Evolutionary conservation across 2,888 invertebrate species (phyloP), one percentile per base, ranked within the genome.

Genomic region (Zeuzera pyrina): DNA sequence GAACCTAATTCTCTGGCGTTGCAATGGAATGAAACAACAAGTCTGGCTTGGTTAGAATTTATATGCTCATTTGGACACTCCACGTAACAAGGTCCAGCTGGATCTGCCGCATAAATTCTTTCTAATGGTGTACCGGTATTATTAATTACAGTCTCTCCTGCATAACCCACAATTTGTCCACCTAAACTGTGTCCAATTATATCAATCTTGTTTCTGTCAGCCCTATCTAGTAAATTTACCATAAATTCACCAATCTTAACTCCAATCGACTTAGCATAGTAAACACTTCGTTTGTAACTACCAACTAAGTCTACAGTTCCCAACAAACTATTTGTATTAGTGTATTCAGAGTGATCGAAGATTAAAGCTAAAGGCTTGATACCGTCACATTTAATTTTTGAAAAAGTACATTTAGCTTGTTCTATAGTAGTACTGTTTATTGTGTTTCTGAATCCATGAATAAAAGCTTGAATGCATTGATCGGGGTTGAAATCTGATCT

Each of bases 121-220:
- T 4, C 12, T 13, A 25, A 12, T 12, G 5, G 3, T 12, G 3
- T 25, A 12, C 25, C 25, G 13, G 2, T 2, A 13, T 13, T 25
- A 8, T 25, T 25, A 5, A 25, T 12, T 6, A 1, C 25, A n/a
- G n/a, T n/a, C 13, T 12, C 12, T 5, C 25, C 25, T 12, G 5
- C 12, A 12, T 25, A 12, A 12, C 25, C 25, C 3, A 12, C 12
- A 2, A 25, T 25, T 12, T 25, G 25, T 12, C 25, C 25, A 12
- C 25, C 25, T 25, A 25, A 12, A 25, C 25, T 25, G 13, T 25
- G 25, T 11, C 25, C 25, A 12, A 25, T 4, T 12, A 25, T 12
- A 11, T 25, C 8, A 12, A 25, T 8, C 13, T 25, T 12, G 12
- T 3, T 12, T 8, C 1, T 1, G 7, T 25, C 13, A 10, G 13